Conservation (phyloP, 2,797 vertebrate genomes). For the Prunella strophiata region DNA sequence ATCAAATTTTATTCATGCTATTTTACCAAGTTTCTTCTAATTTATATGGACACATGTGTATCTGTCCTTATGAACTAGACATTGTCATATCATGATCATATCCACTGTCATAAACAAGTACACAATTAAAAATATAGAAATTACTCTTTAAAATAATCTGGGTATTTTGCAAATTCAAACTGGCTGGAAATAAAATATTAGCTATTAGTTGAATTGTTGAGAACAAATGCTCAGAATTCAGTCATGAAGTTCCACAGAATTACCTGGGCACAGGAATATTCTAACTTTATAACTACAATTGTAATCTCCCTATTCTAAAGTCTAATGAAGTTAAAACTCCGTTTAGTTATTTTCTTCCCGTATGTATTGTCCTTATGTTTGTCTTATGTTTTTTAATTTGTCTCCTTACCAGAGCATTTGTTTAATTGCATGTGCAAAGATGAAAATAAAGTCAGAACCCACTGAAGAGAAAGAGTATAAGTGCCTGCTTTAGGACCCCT, state of each 20-base stretch:
- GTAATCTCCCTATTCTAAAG: neutral
- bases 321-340: neutral
- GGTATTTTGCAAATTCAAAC: neutral
- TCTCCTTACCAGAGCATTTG: neutral
- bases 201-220: neutral
- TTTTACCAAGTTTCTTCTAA: neutral
- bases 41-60: fast-evolving
- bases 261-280: neutral
- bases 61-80: neutral
- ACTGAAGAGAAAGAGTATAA: neutral
- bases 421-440: neutral
- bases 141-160: neutral
- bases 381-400: neutral
- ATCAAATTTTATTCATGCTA: neutral
- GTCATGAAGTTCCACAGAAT: neutral
- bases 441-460: neutral
- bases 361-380: neutral
- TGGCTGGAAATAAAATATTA: neutral
- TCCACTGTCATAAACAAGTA: neutral
- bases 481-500: neutral
- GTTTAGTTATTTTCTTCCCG: neutral
- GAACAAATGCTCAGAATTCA: neutral
- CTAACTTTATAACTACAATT: neutral
- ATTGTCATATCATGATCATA: neutral
- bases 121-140: neutral